These are phyloP conservation scores for Anoplolepis gracilipes DNA, from an alignment of 1,140 invertebrate genomes.

Conservation along the genomic window DNA sequence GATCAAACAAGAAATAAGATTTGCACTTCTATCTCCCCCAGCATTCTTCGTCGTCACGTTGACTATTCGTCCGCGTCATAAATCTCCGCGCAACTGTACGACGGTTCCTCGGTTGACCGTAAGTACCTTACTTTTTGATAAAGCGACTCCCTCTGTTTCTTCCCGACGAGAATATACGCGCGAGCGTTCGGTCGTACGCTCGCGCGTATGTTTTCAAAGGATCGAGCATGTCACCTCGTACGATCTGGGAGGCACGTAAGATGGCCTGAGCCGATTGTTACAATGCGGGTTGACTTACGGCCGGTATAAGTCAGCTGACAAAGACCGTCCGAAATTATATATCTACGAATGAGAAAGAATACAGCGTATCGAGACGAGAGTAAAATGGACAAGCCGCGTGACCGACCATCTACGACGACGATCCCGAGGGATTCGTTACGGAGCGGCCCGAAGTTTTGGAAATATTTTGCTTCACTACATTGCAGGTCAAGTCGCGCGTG, in stretches of 20 bases:
- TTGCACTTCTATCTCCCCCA: conserved; percentile 47
- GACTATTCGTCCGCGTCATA: conserved; percentile 62
- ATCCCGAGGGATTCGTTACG: conserved; percentile 77
- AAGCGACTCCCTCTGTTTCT: conserved; percentile 36
- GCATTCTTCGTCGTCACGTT: neutral
- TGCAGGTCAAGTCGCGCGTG: conserved; percentile 70
- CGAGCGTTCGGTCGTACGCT: neutral
- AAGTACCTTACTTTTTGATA: conserved; percentile 53
- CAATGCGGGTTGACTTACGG: conserved; percentile 74
- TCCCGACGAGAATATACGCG: conserved; percentile 14
- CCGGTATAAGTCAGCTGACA: conserved; percentile 77
- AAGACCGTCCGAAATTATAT: conserved; percentile 72
- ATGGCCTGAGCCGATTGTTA: conserved; percentile 62
- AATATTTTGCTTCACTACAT: conserved; percentile 77
- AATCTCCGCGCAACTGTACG: conserved; percentile 50
- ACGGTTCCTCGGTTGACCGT: conserved; percentile 16
- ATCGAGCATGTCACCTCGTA: conserved; percentile 55
- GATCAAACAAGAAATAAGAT: conserved; percentile 5
- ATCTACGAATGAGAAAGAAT: conserved; percentile 73
- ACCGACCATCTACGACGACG: conserved; percentile 50
- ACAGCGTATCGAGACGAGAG: neutral
- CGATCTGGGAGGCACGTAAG: conserved; percentile 63
- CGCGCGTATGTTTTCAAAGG: conserved; percentile 55
- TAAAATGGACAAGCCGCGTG: conserved; percentile 46
- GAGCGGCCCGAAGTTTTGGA: conserved; percentile 79